phyloP scores from a whole-genome alignment of 35 echinoderm and acorn worm species.

The Apostichopus parvimensis region DNA sequence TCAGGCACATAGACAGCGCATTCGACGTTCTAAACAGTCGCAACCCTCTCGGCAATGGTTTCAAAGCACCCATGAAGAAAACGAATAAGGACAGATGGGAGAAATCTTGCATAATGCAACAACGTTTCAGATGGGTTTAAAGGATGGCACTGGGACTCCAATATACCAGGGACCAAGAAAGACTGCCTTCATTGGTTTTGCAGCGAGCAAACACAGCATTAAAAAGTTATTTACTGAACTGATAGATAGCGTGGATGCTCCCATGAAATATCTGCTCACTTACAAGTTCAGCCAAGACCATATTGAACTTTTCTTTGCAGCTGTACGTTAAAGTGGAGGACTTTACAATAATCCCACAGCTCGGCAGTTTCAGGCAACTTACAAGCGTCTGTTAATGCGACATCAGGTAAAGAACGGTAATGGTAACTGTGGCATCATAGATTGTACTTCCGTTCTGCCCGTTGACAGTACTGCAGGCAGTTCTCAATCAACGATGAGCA shows the following conservation, averaged over 20 bases:
- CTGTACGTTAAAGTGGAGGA: constrained; percentile 1
- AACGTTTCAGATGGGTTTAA: background rate
- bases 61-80: too few relatives aligned
- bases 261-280: constrained; percentile 59
- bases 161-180: background rate
- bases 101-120: too few relatives aligned
- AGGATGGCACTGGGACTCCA: background rate
- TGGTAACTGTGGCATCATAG: background rate
- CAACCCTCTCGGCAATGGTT: too few relatives aligned
- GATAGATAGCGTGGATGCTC: background rate
- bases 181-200: constrained; percentile 60
- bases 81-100: too few relatives aligned
- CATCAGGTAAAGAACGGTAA: background rate
- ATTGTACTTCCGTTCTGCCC: background rate
- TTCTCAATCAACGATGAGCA: background rate
- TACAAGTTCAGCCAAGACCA: constrained; percentile 68
- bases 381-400: constrained; percentile 17
- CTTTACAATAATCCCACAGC: constrained; percentile 65
- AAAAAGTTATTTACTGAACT: background rate
- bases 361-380: constrained; percentile 23
- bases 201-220: constrained; percentile 32
- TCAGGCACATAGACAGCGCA: too few relatives aligned
- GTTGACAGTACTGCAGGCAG: background rate
- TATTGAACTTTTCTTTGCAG: constrained; percentile 63
- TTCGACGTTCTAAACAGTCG: too few relatives aligned